Conservation (phyloP, 2,888 invertebrate species). For the Cheilosia urbana region DNA sequence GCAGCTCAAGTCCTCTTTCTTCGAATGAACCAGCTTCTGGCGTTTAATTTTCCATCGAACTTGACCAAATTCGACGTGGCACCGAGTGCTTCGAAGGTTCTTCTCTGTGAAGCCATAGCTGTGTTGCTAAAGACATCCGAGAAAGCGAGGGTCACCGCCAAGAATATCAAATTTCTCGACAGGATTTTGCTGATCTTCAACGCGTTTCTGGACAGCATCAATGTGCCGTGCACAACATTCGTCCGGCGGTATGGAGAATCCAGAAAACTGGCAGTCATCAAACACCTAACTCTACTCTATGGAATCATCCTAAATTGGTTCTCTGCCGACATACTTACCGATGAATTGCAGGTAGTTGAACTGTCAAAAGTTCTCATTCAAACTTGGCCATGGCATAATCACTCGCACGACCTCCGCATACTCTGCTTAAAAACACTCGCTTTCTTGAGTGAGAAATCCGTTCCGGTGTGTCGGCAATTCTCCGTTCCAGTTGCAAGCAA, state of each 20-base stretch:
- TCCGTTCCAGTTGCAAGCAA: conserved; percentile 77
- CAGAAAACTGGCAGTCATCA: conserved; percentile 79
- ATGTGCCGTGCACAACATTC: conserved; percentile 79
- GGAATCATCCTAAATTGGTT: conserved; percentile 81
- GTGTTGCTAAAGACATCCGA: conserved; percentile 80
- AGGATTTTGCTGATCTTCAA: conserved; percentile 78
- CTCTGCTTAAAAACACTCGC: conserved; percentile 78
- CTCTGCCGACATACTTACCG: conserved; percentile 78
- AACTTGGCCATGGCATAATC: conserved; percentile 82
- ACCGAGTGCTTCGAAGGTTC: conserved; percentile 77
- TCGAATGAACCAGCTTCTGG: conserved; percentile 77
- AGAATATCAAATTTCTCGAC: conserved; percentile 77
- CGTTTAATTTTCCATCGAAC: conserved; percentile 76
- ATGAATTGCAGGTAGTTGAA: conserved; percentile 77
- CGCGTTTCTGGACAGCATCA: conserved; percentile 78
- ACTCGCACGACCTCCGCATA: conserved; percentile 79
- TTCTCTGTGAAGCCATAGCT: conserved; percentile 79
- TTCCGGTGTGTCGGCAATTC: conserved; percentile 81
- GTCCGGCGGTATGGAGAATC: conserved; percentile 80
- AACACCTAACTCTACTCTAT: conserved; percentile 79
- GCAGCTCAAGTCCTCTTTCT: conserved; percentile 76
- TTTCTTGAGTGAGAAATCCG: conserved; percentile 81
- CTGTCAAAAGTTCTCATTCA: conserved; percentile 78
- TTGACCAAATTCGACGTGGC: conserved; percentile 77
- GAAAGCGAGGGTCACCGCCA: conserved; percentile 77